These are phyloP conservation scores for Drosophila anomalata DNA, from an alignment of 2,888 invertebrate genomes.

Conservation along the genomic window DNA sequence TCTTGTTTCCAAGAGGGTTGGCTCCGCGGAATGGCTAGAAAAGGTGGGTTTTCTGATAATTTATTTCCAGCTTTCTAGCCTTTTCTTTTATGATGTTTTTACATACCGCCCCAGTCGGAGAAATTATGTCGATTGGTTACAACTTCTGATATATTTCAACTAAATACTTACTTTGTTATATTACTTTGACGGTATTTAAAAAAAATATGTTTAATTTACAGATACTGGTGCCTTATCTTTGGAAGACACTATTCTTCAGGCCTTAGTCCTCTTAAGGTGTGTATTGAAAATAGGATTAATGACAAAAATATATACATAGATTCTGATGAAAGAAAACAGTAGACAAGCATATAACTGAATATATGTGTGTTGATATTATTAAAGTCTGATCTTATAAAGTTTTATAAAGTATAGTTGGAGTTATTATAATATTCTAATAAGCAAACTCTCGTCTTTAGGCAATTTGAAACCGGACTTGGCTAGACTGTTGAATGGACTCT, in stretches of 20 bases:
- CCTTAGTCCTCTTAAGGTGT: background rate
- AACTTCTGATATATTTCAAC: constrained; percentile 7
- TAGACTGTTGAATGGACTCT: background rate
- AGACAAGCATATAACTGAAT: constrained; percentile 55
- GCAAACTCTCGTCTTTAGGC: background rate
- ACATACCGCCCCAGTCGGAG: constrained; percentile 44
- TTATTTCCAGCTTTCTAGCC: background rate
- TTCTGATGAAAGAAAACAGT: constrained; percentile 34
- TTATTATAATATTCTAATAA: background rate
- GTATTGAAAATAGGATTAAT: background rate
- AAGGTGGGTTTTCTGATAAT: background rate
- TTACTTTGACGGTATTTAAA: background rate
- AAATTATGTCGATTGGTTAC: constrained; percentile 42
- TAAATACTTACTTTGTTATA: background rate
- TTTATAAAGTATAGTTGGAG: background rate
- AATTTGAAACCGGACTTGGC: background rate
- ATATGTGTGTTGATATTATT: constrained; percentile 29
- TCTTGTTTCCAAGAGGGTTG: too few relatives aligned
- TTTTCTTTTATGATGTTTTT: constrained; percentile 16
- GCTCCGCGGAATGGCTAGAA: background rate
- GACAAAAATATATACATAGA: background rate
- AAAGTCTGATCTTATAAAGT: constrained; percentile 3
- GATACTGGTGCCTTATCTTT: background rate
- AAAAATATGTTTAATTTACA: background rate
- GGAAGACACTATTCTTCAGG: too few relatives aligned